These are phyloP conservation scores for Tragelaphus eurycerus DNA, from an alignment of 2,797 vertebrate genomes.

Conservation along the genomic window DNA sequence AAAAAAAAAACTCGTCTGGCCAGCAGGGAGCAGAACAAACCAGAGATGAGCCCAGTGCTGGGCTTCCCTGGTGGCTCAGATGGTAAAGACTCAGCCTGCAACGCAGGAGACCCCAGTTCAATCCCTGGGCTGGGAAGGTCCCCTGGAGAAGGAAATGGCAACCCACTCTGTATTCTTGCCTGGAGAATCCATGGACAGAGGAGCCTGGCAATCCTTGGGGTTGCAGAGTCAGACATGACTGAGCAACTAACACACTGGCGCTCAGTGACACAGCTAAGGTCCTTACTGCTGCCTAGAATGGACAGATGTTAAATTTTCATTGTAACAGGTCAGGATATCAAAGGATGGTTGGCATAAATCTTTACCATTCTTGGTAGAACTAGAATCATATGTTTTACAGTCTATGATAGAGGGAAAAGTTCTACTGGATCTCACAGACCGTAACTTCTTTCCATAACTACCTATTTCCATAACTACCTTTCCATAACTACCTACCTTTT, in stretches of 20 bases:
- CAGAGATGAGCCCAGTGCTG: background rate
- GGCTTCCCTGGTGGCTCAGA: background rate
- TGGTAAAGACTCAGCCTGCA: background rate
- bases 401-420: background rate
- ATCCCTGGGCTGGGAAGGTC: background rate
- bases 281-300: background rate
- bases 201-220: background rate
- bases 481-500: too few species aligned
- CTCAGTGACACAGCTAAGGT: background rate
- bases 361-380: background rate
- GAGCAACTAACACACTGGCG: background rate
- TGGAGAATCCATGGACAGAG: background rate
- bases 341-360: background rate
- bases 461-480: too few species aligned
- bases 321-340: background rate
- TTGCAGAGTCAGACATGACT: background rate
- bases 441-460: background rate
- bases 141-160: background rate
- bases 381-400: background rate
- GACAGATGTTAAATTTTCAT: background rate
- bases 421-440: background rate
- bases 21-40: background rate
- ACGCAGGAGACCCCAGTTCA: background rate
- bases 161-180: background rate
- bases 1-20: background rate